A percentile compares a stretch with the other conserved stretches of the same genome.
These are phyloP conservation scores for Drosophila planitibia DNA, from an alignment of 2,888 invertebrate species.

Conservation along the genomic window DNA sequence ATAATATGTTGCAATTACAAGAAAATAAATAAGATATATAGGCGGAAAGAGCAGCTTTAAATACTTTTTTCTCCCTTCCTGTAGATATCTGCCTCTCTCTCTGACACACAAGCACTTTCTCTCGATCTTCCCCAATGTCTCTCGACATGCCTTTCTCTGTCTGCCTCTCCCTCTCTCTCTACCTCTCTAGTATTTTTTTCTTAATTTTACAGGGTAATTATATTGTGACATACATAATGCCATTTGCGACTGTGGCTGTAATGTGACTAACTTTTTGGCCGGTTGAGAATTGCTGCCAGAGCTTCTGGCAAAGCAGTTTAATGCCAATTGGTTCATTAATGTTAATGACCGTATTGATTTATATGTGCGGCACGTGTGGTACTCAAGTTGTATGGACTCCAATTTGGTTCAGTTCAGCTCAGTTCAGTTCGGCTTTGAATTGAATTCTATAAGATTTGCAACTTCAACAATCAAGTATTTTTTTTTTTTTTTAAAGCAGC, in stretches of 20 bases:
- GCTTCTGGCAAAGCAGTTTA: conserved; percentile 47
- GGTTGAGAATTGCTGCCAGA: conserved; percentile 30
- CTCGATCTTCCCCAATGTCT: not conserved
- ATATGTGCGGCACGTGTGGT: conserved; percentile 57
- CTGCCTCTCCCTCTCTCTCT: accelerated
- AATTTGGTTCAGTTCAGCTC: not conserved
- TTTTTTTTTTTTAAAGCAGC: not conserved
- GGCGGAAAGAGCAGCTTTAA: not conserved
- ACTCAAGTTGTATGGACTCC: conserved; percentile 34
- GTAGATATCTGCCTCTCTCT: not conserved
- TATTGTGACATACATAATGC: not conserved
- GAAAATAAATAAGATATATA: not conserved
- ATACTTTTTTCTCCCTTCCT: not conserved
- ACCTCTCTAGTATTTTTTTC: not conserved
- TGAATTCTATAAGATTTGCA: conserved; percentile 16
- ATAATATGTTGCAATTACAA: conserved; percentile 4
- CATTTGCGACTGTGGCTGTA: not conserved
- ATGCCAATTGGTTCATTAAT: conserved; percentile 54
- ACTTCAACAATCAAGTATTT: not conserved
- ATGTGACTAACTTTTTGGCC: conserved; percentile 35
- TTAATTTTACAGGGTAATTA: conserved; percentile 31
- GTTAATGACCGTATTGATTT: conserved; percentile 61
- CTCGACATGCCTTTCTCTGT: not conserved
- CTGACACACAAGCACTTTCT: not conserved
- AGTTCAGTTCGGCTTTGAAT: conserved; percentile 8